phyloP scores from a whole-genome alignment of 2,113 vertebrate genomes.

The Antechinus stuartii region DNA sequence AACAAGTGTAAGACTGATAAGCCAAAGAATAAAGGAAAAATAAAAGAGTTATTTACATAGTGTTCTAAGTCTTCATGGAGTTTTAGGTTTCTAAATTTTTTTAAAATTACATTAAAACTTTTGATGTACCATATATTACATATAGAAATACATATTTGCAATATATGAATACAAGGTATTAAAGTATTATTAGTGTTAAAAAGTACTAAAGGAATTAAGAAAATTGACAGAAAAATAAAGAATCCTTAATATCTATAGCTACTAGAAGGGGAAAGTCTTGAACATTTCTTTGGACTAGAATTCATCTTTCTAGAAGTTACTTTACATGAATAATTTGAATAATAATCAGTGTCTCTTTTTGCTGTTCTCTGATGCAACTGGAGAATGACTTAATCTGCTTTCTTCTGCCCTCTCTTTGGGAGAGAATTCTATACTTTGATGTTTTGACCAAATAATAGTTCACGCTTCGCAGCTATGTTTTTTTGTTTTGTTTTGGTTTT shows the following conservation, averaged over 20 bases:
- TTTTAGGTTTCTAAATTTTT: too few relatives aligned
- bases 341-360: not conserved
- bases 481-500: too few relatives aligned
- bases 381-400: not conserved
- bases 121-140: not conserved
- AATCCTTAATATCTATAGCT: not conserved
- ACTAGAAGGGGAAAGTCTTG: not conserved
- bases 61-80: too few relatives aligned
- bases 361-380: not conserved
- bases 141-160: not conserved
- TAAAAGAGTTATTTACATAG: too few relatives aligned
- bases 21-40: not conserved
- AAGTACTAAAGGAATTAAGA: not conserved
- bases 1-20: not conserved
- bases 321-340: not conserved
- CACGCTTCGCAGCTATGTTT: not conserved
- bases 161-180: not conserved
- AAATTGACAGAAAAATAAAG: not conserved
- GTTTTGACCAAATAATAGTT: not conserved
- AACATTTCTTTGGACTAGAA: not conserved
- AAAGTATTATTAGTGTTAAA: too few relatives aligned
- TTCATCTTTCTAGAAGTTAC: not conserved
- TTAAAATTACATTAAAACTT: not conserved
- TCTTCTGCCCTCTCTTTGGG: not conserved
- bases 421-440: not conserved